Evolutionary conservation across 2,797 vertebrate genomes (phyloP).

Genomic region (Aplochiton taeniatus): DNA sequence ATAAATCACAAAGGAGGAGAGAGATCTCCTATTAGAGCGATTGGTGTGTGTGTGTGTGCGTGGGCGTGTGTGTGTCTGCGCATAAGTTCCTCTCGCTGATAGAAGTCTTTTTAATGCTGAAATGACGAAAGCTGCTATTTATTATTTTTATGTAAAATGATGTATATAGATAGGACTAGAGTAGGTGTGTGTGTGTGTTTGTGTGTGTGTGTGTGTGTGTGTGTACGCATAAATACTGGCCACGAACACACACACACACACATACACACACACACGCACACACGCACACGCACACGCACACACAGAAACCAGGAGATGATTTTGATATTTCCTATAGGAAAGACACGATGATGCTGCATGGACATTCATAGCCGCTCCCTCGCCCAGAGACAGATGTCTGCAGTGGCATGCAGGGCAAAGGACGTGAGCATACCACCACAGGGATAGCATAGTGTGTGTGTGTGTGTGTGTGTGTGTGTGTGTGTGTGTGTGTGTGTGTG

Average conservation of each 20-base stretch:
- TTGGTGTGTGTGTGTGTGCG: constrained; percentile 28
- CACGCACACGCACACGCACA: background rate
- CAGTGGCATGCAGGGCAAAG: constrained; percentile 51
- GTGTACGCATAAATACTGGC: too few species aligned
- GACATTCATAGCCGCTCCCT: too few species aligned
- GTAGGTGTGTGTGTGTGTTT: too few species aligned
- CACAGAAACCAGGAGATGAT: background rate
- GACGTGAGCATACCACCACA: constrained; percentile 34
- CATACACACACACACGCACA: too few species aligned
- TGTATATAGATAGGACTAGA: too few species aligned
- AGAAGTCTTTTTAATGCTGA: too few species aligned
- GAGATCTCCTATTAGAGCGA: constrained; percentile 67
- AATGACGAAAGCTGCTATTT: too few species aligned
- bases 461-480: background rate
- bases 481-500: constrained; percentile 8
- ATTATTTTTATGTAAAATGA: too few species aligned
- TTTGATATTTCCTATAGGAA: too few species aligned
- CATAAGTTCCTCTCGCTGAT: background rate
- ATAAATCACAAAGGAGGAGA: constrained; percentile 64
- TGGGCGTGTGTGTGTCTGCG: background rate
- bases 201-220: too few species aligned
- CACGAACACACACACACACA: too few species aligned
- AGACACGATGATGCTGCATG: too few species aligned
- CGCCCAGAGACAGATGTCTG: constrained; percentile 38
- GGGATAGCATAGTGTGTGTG: background rate